Percentiles rank a stretch among this genome's conserved stretches.
Evolutionary conservation across 2,113 vertebrate species (phyloP).

Genomic region (Channa maculata): DNA sequence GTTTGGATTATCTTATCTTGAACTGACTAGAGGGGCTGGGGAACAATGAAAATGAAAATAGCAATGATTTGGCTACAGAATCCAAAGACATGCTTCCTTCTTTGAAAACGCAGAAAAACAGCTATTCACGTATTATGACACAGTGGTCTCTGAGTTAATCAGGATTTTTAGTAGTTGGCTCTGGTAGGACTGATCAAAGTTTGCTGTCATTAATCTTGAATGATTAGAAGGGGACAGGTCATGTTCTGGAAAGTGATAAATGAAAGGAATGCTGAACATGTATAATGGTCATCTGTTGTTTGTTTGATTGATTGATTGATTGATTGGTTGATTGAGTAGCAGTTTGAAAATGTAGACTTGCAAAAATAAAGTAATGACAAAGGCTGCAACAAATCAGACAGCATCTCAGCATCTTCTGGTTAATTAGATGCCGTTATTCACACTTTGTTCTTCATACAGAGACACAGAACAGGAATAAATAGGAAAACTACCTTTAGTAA

Average conservation of each 20-base stretch:
- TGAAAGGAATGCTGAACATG: background rate
- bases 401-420: background rate
- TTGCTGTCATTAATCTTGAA: background rate
- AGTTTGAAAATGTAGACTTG: constrained; percentile 1
- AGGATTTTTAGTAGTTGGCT: background rate
- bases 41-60: constrained; percentile 13
- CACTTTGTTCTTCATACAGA: constrained; percentile 3
- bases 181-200: constrained; percentile 17
- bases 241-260: background rate
- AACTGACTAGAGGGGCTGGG: background rate
- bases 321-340: background rate
- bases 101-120: background rate
- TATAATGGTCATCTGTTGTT: background rate
- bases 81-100: constrained; percentile 27
- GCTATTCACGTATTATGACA: too few relatives aligned
- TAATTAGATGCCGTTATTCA: background rate
- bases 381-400: background rate
- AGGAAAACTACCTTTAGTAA: background rate
- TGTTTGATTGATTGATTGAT: too few relatives aligned
- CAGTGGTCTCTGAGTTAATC: background rate
- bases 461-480: background rate
- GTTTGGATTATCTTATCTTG: background rate
- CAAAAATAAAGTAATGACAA: background rate
- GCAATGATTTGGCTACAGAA: background rate
- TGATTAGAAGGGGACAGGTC: background rate